Evolutionary conservation across 2,113 vertebrate species (phyloP).

Genomic region (Procavia capensis): DNA sequence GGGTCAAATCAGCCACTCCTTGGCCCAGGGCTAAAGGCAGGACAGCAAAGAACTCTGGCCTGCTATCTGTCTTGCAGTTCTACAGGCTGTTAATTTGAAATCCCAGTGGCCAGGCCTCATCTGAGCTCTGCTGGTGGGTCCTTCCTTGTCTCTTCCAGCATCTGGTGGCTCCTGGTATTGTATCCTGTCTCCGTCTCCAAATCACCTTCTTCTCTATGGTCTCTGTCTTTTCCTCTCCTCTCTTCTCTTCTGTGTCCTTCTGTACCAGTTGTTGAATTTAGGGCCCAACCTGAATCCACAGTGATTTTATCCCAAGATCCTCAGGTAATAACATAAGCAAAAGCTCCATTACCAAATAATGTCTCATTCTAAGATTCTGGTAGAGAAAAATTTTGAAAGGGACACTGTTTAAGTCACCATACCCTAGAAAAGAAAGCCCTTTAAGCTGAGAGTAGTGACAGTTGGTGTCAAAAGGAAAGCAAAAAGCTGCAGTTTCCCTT

Average conservation of each 20-base stretch:
- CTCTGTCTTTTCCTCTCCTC: neutral
- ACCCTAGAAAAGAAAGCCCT: neutral
- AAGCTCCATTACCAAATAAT: neutral
- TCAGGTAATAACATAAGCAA: neutral
- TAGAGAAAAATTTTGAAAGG: neutral
- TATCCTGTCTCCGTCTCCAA: no score
- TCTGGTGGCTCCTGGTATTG: neutral
- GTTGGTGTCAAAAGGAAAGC: neutral
- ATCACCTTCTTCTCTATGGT: neutral
- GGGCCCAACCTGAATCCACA: neutral
- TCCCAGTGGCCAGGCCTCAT: neutral
- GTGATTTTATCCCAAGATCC: neutral
- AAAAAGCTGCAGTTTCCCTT: neutral
- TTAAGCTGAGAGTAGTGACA: neutral
- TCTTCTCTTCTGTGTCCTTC: no score
- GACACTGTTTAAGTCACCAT: neutral
- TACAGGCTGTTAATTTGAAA: neutral
- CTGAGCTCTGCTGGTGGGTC: neutral
- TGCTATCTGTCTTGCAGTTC: neutral
- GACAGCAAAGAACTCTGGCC: neutral
- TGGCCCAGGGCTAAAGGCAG: neutral
- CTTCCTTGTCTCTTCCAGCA: neutral
- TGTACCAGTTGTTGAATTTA: neutral
- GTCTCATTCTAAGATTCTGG: neutral
- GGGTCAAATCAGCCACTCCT: neutral